Conservation (phyloP, 2,113 vertebrate species). For the Heliornis fulica region DNA sequence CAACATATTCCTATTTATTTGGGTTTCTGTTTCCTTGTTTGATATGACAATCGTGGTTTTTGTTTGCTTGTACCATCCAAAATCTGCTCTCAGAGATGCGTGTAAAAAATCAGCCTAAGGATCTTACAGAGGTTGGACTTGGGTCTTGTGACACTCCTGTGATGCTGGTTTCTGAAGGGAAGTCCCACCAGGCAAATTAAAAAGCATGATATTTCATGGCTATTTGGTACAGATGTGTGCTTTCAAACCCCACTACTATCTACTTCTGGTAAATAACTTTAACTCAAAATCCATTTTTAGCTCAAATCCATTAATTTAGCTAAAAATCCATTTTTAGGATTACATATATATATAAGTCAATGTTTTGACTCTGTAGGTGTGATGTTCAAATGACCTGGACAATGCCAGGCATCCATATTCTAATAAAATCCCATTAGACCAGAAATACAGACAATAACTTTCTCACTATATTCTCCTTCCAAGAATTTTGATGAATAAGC, state of each 20-base stretch:
- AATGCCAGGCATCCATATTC: not conserved
- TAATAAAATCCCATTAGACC: not conserved
- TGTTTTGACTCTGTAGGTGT: not conserved
- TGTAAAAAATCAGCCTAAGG: not conserved
- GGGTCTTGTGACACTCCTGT: not conserved
- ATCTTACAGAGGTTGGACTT: not conserved
- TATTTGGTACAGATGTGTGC: accelerated
- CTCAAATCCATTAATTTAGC: no score
- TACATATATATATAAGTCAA: not conserved
- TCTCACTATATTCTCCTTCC: not conserved
- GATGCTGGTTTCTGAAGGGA: not conserved
- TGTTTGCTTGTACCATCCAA: not conserved
- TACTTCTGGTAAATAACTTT: not conserved
- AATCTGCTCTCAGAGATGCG: not conserved
- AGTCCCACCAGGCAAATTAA: not conserved
- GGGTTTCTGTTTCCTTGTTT: not conserved
- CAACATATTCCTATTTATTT: not conserved
- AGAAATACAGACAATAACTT: not conserved
- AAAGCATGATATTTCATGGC: not conserved
- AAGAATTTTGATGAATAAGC: not conserved
- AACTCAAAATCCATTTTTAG: not conserved
- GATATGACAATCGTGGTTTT: not conserved
- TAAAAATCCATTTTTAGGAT: not conserved
- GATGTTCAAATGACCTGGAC: not conserved
- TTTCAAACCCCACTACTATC: not conserved